Percentiles rank a stretch among this genome's conserved stretches.
Conservation (phyloP, 2,888 invertebrate genomes). For the Melanotus villosus region DNA sequence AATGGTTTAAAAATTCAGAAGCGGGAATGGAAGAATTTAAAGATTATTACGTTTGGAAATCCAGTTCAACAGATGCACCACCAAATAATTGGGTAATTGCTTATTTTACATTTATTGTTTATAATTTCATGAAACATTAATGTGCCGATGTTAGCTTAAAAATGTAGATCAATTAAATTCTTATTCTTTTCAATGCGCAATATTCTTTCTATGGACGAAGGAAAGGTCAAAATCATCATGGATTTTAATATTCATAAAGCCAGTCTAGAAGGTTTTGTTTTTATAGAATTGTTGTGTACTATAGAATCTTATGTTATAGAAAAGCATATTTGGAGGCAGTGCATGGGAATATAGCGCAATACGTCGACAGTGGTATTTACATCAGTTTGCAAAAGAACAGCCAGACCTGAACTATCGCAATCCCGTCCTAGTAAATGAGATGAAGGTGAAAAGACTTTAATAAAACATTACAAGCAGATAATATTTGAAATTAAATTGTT, state of each 20-base stretch:
- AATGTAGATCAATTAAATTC: too few species aligned
- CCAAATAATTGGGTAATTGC: slow-evolving; percentile 84
- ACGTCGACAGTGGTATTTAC: slow-evolving; percentile 77
- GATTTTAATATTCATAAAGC: too few species aligned
- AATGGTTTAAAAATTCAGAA: slow-evolving; percentile 85
- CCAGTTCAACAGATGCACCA: slow-evolving; percentile 71
- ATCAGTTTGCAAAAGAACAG: slow-evolving; percentile 81
- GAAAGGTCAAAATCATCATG: too few species aligned
- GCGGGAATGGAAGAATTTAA: slow-evolving; percentile 74
- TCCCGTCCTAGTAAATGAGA: slow-evolving; percentile 76
- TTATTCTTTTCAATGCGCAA: too few species aligned
- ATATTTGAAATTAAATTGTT: too few species aligned
- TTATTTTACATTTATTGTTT: neutral
- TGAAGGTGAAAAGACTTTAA: slow-evolving; percentile 68
- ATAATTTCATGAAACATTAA: neutral
- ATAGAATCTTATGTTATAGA: slow-evolving; percentile 45
- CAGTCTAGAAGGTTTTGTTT: too few species aligned
- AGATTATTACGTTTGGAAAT: slow-evolving; percentile 86
- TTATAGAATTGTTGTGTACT: neutral
- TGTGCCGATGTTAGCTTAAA: too few species aligned
- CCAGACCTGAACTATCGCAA: slow-evolving; percentile 88
- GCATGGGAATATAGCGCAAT: slow-evolving; percentile 57
- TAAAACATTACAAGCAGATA: too few species aligned
- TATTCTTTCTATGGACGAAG: too few species aligned
- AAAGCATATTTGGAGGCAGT: slow-evolving; percentile 59